These are phyloP conservation scores for Trichoplusia ni DNA, from an alignment of 1,140 invertebrate genomes.

Conservation along the genomic window DNA sequence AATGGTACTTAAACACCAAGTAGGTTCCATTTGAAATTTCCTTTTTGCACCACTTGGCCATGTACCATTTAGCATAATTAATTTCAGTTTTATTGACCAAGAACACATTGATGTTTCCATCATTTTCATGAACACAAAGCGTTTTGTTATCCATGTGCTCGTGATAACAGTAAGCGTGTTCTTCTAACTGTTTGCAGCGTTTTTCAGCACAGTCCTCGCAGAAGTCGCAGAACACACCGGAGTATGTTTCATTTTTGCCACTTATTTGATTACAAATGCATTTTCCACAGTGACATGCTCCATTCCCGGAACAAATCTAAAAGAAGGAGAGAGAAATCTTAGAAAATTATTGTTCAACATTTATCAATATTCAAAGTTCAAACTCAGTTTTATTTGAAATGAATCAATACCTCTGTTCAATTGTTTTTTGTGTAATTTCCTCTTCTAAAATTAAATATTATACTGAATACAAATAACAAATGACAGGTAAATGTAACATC, in stretches of 20 bases:
- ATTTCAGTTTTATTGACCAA: slow-evolving; percentile 55
- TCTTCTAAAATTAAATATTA: too few relatives aligned
- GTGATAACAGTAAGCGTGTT: slow-evolving; percentile 85
- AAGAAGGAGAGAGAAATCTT: too few relatives aligned
- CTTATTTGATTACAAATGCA: slow-evolving; percentile 82
- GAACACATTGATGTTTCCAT: slow-evolving; percentile 67
- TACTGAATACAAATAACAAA: too few relatives aligned
- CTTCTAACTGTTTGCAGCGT: slow-evolving; percentile 89
- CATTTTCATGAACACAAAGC: slow-evolving; percentile 82
- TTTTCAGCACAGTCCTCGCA: slow-evolving; percentile 79
- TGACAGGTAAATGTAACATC: too few relatives aligned
- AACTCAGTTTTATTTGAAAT: too few relatives aligned
- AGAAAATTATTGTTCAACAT: too few relatives aligned
- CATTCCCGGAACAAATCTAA: slow-evolving; percentile 84
- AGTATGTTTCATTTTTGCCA: slow-evolving; percentile 78
- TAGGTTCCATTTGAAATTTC: slow-evolving; percentile 36
- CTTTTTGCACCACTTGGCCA: slow-evolving; percentile 54
- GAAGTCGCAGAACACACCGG: slow-evolving; percentile 86
- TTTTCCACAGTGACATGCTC: slow-evolving; percentile 84
- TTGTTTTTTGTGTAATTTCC: too few relatives aligned
- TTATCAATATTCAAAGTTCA: too few relatives aligned
- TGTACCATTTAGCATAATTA: slow-evolving; percentile 36
- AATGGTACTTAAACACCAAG: slow-evolving; percentile 57
- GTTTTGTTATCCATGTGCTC: slow-evolving; percentile 77
- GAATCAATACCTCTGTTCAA: too few relatives aligned